Evolutionary conservation across 1,140 invertebrate species (phyloP), one percentile per base, ranked within the genome.

Genomic region (Microplitis mediator): DNA sequence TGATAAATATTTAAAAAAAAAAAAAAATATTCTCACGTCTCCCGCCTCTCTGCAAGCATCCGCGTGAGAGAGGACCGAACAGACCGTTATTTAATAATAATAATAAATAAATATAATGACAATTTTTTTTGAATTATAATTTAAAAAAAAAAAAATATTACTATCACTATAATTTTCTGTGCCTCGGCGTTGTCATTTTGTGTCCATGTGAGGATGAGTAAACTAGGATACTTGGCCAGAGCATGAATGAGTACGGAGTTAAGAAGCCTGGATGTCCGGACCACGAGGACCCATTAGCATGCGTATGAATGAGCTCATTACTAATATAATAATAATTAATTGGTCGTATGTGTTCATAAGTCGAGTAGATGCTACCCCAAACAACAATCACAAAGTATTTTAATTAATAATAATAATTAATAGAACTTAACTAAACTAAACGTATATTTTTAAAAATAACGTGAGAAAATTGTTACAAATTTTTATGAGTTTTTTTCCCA

Each of bases 401-500:
- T 67, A 54, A 14, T 39, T 51, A 67, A 72, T 54, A 71, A 56
- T 72, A 69, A 74, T 72, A 56, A 72, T 75, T 73, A 72, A 71
- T 76, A 80, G 56, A 79, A 83, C 74, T 84, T 39, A 39, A 39
- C 39, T 45, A 9, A 45, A 45, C 6, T 45, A 45, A 45, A 45
- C 6, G 6, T 45, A 45, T 9, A 45, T 45, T 45, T 45, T 45
- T 9, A 45, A 9, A 9, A 45, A 23, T 23, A 45, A 84, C 82
- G 80, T 82, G 84, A 81, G 83, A 84, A 45, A 85, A 71, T 85
- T 84, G 81, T 85, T 81, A 86, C 79, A 81, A 82, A 82, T 86
- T 87, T 86, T 86, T 84, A 86, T 84, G 79, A 85, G 76, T 79
- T 82, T 85, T 86, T 86, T 86, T 86, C 80, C 85, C 81, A 86